Conservation (phyloP, 2,797 vertebrate species). For the Argentina silus region DNA sequence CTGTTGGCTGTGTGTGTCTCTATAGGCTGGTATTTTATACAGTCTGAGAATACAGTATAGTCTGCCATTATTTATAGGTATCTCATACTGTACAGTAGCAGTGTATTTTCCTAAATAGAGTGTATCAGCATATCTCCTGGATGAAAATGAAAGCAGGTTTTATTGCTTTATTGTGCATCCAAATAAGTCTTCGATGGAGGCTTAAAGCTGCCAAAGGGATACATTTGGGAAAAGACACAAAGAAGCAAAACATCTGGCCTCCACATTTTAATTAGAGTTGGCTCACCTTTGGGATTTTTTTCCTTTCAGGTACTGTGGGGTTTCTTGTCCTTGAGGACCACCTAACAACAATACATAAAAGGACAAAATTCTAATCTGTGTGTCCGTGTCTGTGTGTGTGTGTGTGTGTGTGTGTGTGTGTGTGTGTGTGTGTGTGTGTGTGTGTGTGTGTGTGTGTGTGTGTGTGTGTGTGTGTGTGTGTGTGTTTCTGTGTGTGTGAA, state of each 20-base stretch:
- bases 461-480: too few species aligned
- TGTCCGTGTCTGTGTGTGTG: constrained; percentile 4
- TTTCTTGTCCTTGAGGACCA: constrained; percentile 61
- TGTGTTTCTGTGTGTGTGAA: too few species aligned
- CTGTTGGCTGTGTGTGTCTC: background rate
- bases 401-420: background rate
- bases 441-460: too few species aligned
- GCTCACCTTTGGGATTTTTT: constrained; percentile 73
- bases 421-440: background rate
- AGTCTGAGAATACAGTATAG: background rate
- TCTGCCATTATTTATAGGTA: background rate
- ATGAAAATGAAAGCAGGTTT: constrained; percentile 71
- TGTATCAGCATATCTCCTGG: constrained; percentile 69
- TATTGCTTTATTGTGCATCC: constrained; percentile 79
- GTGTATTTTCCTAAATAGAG: background rate
- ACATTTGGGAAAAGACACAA: constrained; percentile 68
- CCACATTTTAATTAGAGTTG: constrained; percentile 78
- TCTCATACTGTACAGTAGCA: background rate
- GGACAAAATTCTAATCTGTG: constrained; percentile 48
- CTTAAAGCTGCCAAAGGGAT: constrained; percentile 69
- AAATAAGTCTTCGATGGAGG: constrained; percentile 73
- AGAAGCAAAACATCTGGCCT: constrained; percentile 82
- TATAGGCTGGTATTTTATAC: background rate
- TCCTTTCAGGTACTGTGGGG: constrained; percentile 56
- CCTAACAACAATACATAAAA: constrained; percentile 57